Evolutionary conservation across 1,140 invertebrate genomes (phyloP).

Genomic region (Rhopalosiphum maidis): DNA sequence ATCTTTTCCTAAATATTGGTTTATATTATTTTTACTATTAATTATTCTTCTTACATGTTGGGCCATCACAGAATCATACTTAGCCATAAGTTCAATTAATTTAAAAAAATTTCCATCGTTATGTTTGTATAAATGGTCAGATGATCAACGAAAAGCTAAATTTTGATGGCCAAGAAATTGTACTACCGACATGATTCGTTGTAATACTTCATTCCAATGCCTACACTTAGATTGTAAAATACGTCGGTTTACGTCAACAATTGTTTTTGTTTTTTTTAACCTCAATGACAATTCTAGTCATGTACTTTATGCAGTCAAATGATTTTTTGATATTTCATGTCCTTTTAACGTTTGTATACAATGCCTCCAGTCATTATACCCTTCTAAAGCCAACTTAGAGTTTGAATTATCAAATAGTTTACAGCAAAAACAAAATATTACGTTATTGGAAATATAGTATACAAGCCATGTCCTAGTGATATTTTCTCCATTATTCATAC

Average conservation of each 20-base stretch:
- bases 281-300: background rate
- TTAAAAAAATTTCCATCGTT: too few species aligned
- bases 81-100: too few species aligned
- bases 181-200: background rate
- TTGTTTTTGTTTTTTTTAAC: background rate
- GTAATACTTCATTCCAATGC: slow-evolving; percentile 10
- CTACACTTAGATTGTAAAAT: background rate
- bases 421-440: slow-evolving; percentile 1
- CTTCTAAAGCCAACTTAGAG: background rate
- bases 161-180: background rate
- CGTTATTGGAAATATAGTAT: background rate
- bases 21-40: too few species aligned
- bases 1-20: too few species aligned
- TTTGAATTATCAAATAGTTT: slow-evolving; percentile 21
- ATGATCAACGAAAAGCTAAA: background rate
- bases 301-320: background rate
- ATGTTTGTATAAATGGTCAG: too few species aligned
- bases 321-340: background rate
- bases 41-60: too few species aligned
- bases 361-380: background rate
- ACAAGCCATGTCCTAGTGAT: background rate
- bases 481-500: too few species aligned
- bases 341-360: background rate
- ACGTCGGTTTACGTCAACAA: background rate
- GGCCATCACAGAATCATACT: background rate